Percentiles rank a stretch among this genome's conserved stretches.
These are phyloP conservation scores for Amia ocellicauda DNA, from an alignment of 2,113 vertebrate species.

Conservation along the genomic window DNA sequence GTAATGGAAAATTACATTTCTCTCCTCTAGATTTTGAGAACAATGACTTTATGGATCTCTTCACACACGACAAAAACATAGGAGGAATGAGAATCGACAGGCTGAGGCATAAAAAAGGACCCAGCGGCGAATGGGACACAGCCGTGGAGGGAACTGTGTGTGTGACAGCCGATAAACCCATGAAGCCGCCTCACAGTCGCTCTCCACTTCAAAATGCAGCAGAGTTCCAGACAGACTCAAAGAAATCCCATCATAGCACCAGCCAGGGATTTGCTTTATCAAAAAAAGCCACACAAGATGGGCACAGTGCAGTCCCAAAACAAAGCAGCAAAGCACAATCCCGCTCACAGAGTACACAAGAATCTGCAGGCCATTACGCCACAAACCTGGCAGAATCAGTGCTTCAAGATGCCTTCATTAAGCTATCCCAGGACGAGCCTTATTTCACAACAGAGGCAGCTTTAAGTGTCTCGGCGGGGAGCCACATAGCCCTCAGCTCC, in stretches of 20 bases:
- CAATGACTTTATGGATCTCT: constrained; percentile 37
- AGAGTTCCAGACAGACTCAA: constrained; percentile 31
- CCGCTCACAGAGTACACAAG: constrained; percentile 27
- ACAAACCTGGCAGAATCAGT: constrained; percentile 91
- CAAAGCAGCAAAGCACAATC: constrained; percentile 29
- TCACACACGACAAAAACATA: constrained; percentile 57
- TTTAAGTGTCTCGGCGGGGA: constrained; percentile 59
- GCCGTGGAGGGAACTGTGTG: constrained; percentile 44
- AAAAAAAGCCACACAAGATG: neutral
- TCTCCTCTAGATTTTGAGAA: constrained; percentile 52
- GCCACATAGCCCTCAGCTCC: constrained; percentile 38
- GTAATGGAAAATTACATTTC: constrained; percentile 1
- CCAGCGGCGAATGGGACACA: constrained; percentile 42
- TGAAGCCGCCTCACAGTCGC: constrained; percentile 30
- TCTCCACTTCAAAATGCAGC: constrained; percentile 17
- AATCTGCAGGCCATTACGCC: constrained; percentile 80
- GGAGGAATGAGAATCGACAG: constrained; percentile 51
- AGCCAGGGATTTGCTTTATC: neutral
- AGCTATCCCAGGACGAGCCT: constrained; percentile 80
- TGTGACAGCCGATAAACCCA: constrained; percentile 27
- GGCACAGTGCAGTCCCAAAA: neutral
- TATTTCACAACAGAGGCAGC: constrained; percentile 69
- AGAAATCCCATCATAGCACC: constrained; percentile 11
- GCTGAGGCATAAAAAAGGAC: constrained; percentile 53
- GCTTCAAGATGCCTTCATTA: constrained; percentile 90